Base-by-base conservation (phyloP, 2,113 vertebrate genomes). In the Zapus hudsonius region DNA sequence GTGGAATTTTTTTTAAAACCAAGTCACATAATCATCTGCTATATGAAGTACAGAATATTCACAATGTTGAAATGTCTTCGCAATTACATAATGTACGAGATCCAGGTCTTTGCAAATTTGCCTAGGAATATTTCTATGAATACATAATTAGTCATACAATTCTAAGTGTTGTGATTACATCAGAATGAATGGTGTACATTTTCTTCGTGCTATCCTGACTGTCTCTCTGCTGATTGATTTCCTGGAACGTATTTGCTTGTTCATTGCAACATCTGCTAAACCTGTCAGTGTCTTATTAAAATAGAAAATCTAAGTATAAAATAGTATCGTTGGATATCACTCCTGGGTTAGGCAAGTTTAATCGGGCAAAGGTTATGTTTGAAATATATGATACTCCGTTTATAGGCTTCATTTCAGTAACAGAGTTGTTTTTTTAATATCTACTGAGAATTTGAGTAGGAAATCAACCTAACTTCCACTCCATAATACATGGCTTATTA, bases 271-370 rank as follows among this genome's bases (percentile, higher is more conserved):
- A 93, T 87, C 94, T 95, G 63, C 66, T 93, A 87, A 94, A 61
- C 59, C 38, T 92, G 57, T 84, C 66, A 55, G 27, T 87, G 27
- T 64, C 89, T 91, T 96, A 92, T 80, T 95, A 82, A 96, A 89
- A 96, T 84, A 89, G 87, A 90, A 95, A 52, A 79, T 89, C 73
- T 94, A 87, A 89, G 67, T 95, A 93, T 94, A 92, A 94, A 92
- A 44, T 84, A 33, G 31, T 73, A 91, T 94, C 86, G 78, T 52
- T 94, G 57, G 36, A 70, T 89, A 66, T 69, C 84, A 92, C 47
- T 57, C 31, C 81, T 84, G 84, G 76, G 33, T 90, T 96, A 91
- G 40, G 42, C 59, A 92, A 83, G 16, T 82, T 91, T 94, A 94
- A 86, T 8, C 70, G 81, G 57, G 17, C 73, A 83, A 95, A 92